phyloP scores from a whole-genome alignment of 2,888 invertebrate genomes.

The Rhogogaster chlorosoma region DNA sequence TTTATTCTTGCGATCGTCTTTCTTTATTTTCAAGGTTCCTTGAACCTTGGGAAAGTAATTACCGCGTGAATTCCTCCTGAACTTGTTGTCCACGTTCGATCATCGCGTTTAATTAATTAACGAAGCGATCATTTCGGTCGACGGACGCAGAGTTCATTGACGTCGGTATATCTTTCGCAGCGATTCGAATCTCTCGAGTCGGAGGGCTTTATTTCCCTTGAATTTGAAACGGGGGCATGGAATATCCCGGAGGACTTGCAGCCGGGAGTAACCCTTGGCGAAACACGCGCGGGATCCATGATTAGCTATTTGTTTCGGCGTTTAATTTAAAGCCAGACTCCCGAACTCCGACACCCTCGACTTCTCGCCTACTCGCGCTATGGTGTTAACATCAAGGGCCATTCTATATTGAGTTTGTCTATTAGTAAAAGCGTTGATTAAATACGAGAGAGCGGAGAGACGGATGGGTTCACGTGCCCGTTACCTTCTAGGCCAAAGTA shows the following conservation, averaged over 20 bases:
- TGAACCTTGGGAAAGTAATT: conserved; percentile 54
- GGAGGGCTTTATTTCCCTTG: not conserved
- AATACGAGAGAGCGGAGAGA: conserved; percentile 63
- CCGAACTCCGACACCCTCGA: conserved; percentile 44
- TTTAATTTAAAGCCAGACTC: conserved; percentile 70
- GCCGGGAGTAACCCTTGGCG: conserved; percentile 52
- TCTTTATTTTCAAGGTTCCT: not conserved
- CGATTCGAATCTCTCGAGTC: not conserved
- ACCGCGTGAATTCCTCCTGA: conserved; percentile 39
- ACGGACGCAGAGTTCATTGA: not conserved
- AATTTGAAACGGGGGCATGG: not conserved
- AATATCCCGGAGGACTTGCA: conserved; percentile 18
- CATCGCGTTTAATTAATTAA: conserved; percentile 26
- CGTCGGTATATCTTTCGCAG: not conserved
- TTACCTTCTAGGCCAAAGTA: conserved; percentile 58
- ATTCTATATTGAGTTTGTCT: conserved; percentile 74
- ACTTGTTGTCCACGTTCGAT: not conserved
- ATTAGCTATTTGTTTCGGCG: conserved; percentile 76
- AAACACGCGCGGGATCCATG: conserved; percentile 67
- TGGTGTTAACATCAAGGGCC: conserved; percentile 68
- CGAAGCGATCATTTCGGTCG: not conserved
- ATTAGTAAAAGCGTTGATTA: conserved; percentile 76
- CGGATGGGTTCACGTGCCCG: conserved; percentile 50
- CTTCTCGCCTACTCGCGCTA: not conserved
- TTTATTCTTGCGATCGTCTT: not conserved